Evolutionary conservation across 2,888 invertebrate species (phyloP).

Genomic region (Pegoplata infirma): DNA sequence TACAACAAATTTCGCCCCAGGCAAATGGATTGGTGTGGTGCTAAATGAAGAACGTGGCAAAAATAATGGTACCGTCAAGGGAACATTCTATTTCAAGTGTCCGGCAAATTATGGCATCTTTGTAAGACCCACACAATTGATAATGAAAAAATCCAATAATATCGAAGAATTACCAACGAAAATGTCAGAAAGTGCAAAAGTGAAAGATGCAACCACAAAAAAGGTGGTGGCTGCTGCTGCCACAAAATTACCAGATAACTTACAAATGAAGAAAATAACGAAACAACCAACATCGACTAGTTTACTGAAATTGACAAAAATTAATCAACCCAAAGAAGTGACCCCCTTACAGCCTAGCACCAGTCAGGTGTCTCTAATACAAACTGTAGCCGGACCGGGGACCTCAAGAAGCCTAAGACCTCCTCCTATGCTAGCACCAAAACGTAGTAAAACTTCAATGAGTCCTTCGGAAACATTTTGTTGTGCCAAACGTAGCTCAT

Average conservation of each 20-base stretch:
- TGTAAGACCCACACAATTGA: constrained; percentile 91
- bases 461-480: constrained; percentile 79
- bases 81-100: constrained; percentile 95
- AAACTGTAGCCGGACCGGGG: constrained; percentile 62
- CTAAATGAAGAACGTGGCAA: constrained; percentile 96
- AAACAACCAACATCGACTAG: constrained; percentile 54
- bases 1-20: constrained; percentile 92
- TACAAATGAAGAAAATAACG: constrained; percentile 26
- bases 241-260: constrained; percentile 23
- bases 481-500: constrained; percentile 83
- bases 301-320: constrained; percentile 62
- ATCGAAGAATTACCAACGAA: constrained; percentile 28
- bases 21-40: constrained; percentile 96
- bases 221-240: neutral
- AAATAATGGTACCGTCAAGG: constrained; percentile 97
- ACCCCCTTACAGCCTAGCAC: constrained; percentile 51
- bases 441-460: constrained; percentile 74
- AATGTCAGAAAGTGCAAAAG: constrained; percentile 40
- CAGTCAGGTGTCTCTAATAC: constrained; percentile 73
- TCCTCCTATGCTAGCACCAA: constrained; percentile 67
- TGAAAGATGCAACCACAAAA: constrained; percentile 4
- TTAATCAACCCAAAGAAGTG: constrained; percentile 70
- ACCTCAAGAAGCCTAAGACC: constrained; percentile 68
- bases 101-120: constrained; percentile 96
- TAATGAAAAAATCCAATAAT: constrained; percentile 42